Evolutionary conservation across 1,140 invertebrate species (phyloP).

Genomic region (Drosophila ambigua): DNA sequence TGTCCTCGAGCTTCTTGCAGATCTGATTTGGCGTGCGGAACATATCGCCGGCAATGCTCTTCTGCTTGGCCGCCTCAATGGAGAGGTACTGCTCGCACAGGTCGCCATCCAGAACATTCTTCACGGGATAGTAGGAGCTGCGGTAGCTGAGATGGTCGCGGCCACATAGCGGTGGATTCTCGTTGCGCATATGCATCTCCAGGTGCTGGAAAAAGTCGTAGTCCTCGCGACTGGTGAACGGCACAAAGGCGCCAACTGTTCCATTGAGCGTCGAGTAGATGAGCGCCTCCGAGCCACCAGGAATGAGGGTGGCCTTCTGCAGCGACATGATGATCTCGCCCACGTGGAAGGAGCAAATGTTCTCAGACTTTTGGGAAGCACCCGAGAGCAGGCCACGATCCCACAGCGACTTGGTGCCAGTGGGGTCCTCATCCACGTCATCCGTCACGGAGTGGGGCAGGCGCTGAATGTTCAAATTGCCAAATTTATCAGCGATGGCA

Average conservation of each 20-base stretch:
- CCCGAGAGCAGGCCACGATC: conserved; percentile 98
- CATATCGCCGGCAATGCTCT: conserved; percentile 96
- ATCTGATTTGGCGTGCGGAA: conserved; percentile 98
- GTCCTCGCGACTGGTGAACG: conserved; percentile 99
- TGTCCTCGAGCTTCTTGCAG: conserved; percentile 97
- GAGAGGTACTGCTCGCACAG: conserved; percentile 99
- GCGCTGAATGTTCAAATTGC: conserved; percentile 96
- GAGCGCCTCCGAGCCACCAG: conserved; percentile 97
- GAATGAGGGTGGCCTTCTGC: conserved; percentile 98
- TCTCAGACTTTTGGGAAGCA: conserved; percentile 98
- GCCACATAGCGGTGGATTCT: conserved; percentile 98
- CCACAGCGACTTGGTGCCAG: conserved; percentile 99
- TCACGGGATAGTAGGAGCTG: conserved; percentile 99
- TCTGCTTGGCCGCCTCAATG: conserved; percentile 96
- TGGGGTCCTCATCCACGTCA: conserved; percentile 99
- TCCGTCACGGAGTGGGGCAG: conserved; percentile 96
- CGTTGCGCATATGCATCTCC: conserved; percentile 99
- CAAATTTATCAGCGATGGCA: conserved; percentile 98
- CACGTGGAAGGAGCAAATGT: conserved; percentile 96
- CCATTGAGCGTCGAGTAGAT: conserved; percentile 98
- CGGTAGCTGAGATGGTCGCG: conserved; percentile 98
- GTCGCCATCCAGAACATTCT: conserved; percentile 99
- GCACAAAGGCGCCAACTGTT: conserved; percentile 97
- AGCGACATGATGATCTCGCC: conserved; percentile 96
- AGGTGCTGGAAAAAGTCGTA: conserved; percentile 99